Conservation (phyloP, 2,888 invertebrate genomes). For the Cybosia mesomella region DNA sequence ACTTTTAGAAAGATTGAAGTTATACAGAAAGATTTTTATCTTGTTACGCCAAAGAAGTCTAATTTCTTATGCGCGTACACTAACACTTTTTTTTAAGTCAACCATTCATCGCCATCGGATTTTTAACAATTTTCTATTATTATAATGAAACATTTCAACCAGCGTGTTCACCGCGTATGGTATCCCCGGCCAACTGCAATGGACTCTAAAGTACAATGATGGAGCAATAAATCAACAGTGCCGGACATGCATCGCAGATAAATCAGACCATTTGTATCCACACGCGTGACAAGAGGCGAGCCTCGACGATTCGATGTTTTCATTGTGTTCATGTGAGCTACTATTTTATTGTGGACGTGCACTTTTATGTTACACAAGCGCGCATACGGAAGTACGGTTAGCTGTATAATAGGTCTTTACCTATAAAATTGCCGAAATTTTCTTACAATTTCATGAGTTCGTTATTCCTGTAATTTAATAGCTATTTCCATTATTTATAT, state of each 20-base stretch:
- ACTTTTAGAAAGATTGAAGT: too few species aligned
- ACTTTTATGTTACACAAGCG: constrained; percentile 28
- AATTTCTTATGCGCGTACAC: too few species aligned
- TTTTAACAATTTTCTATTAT: constrained; percentile 24
- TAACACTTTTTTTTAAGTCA: constrained; percentile 12
- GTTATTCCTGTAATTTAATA: too few species aligned
- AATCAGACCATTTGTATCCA: constrained; percentile 72
- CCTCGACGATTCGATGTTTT: constrained; percentile 63
- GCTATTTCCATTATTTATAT: too few species aligned
- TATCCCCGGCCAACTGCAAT: constrained; percentile 58
- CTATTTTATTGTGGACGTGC: constrained; percentile 46
- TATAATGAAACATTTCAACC: constrained; percentile 30
- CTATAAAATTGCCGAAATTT: too few species aligned
- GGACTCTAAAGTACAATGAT: constrained; percentile 65
- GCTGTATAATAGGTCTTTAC: too few species aligned
- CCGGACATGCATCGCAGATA: constrained; percentile 69
- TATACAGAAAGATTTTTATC: too few species aligned
- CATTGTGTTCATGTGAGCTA: constrained; percentile 54
- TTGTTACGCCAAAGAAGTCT: too few species aligned
- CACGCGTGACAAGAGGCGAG: constrained; percentile 63
- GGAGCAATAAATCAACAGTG: constrained; percentile 72
- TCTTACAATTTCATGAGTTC: too few species aligned
- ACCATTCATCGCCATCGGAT: constrained; percentile 3
- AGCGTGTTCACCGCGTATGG: constrained; percentile 42
- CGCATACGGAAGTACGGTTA: constrained; percentile 28